Evolutionary conservation across 2,888 invertebrate species (phyloP).

Genomic region (Acronicta leporina): DNA sequence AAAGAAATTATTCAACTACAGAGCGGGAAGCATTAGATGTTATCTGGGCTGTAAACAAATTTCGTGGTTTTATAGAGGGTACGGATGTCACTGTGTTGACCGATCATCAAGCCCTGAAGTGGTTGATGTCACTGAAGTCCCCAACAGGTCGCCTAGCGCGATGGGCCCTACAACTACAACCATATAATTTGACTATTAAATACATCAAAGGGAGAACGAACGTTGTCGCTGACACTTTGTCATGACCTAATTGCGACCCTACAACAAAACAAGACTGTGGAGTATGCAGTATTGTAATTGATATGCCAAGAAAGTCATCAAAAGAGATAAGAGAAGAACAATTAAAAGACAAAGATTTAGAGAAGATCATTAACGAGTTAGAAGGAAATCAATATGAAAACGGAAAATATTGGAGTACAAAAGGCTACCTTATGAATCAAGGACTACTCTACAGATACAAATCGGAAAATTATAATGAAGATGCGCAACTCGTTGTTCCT

Average conservation of each 20-base stretch:
- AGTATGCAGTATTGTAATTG: constrained; percentile 12
- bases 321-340: constrained; percentile 40
- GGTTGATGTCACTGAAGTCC: constrained; percentile 8
- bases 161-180: constrained; percentile 14
- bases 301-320: constrained; percentile 28
- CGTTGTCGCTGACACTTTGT: constrained; percentile 14
- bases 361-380: constrained; percentile 30
- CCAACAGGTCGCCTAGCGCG: constrained; percentile 7
- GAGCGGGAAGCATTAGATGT: constrained; percentile 19
- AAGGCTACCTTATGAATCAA: constrained; percentile 53
- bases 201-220: constrained; percentile 18
- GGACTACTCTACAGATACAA: constrained; percentile 51
- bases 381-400: constrained; percentile 31
- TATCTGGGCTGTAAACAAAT: constrained; percentile 14
- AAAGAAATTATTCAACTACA: constrained; percentile 14
- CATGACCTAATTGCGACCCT: constrained; percentile 11
- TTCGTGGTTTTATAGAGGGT: constrained; percentile 20
- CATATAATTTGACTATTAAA: constrained; percentile 8
- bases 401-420: constrained; percentile 47
- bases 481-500: constrained; percentile 53
- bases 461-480: constrained; percentile 35
- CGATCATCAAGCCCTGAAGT: constrained; percentile 16
- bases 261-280: neutral
- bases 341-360: constrained; percentile 36
- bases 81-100: neutral